Conservation (phyloP, 2,888 invertebrate species). For the Eucera pruinosa region DNA sequence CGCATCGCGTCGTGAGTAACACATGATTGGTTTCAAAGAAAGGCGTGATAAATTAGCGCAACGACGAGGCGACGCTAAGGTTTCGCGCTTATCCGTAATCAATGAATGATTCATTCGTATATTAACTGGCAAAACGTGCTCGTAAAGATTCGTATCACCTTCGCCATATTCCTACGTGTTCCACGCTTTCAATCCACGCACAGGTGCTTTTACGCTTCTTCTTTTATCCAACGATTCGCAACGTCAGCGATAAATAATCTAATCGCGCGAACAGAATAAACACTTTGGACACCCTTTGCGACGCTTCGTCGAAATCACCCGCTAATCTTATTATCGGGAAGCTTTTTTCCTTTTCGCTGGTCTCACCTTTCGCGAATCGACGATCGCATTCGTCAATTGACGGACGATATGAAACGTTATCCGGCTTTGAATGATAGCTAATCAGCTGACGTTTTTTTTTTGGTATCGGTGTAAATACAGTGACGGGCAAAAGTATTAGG, state of each 20-base stretch:
- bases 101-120: neutral
- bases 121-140: neutral
- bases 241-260: slow-evolving; percentile 45
- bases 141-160: slow-evolving; percentile 25
- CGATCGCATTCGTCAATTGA: neutral
- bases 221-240: slow-evolving; percentile 4
- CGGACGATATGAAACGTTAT: no score
- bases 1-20: neutral
- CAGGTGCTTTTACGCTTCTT: neutral
- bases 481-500: no score
- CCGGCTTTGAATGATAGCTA: no score
- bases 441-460: neutral
- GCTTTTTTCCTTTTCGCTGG: slow-evolving; percentile 18
- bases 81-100: neutral
- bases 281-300: slow-evolving; percentile 18
- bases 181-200: neutral
- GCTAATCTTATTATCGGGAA: slow-evolving; percentile 26
- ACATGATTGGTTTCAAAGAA: neutral
- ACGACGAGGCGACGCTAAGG: neutral
- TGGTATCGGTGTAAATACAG: no score
- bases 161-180: slow-evolving; percentile 23
- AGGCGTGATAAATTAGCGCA: neutral
- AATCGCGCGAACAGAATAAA: slow-evolving; percentile 34
- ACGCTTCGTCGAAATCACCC: slow-evolving; percentile 14
- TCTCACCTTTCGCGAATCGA: slow-evolving; percentile 27